phyloP scores from a whole-genome alignment of 2,888 invertebrate genomes.

The Cephus sareptanus region DNA sequence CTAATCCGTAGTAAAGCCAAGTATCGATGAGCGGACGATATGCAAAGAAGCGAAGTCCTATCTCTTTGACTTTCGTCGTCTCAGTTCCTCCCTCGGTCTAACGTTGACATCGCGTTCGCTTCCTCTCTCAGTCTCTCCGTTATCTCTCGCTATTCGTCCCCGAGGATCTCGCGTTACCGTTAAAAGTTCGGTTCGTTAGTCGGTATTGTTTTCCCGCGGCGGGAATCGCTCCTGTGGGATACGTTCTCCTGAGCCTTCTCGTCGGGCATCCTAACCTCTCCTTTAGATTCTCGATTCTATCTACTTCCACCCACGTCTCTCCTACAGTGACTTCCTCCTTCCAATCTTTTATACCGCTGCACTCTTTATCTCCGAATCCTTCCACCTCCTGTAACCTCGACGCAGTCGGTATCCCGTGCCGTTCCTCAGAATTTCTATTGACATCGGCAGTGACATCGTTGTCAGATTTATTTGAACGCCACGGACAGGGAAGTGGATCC shows the following conservation, averaged over 20 bases:
- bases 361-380: background rate
- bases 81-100: background rate
- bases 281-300: background rate
- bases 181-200: slow-evolving; percentile 6
- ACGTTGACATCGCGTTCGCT: background rate
- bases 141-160: slow-evolving; percentile 3
- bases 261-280: background rate
- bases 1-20: slow-evolving; percentile 26
- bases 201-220: background rate
- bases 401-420: background rate
- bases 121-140: background rate
- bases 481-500: background rate
- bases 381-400: background rate
- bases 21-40: slow-evolving; percentile 23
- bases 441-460: background rate
- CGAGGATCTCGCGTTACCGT: slow-evolving; percentile 3
- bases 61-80: background rate
- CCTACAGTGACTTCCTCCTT: background rate
- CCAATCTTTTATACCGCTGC: background rate
- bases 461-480: background rate
- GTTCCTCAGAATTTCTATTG: background rate
- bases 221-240: slow-evolving; percentile 4
- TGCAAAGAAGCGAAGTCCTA: slow-evolving; percentile 12
- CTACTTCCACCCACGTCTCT: background rate
- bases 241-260: background rate